Percentiles rank a stretch among this genome's conserved stretches.
Evolutionary conservation across 1,140 invertebrate genomes (phyloP).

Genomic region (Idris sp.): DNA sequence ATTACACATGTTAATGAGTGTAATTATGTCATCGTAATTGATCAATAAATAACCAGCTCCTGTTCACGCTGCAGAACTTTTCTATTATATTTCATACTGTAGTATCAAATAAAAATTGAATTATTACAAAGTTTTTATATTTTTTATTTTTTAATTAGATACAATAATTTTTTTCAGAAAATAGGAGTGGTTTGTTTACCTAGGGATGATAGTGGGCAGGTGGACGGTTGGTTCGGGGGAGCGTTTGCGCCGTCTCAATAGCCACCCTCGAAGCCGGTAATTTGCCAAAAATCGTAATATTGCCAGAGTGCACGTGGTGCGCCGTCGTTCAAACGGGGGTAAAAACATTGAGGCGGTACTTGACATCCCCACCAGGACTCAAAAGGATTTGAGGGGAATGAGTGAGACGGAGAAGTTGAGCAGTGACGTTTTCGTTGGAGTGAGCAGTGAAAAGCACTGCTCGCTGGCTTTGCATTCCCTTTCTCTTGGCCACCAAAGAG

Average conservation of each 20-base stretch:
- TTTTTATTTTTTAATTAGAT: no score
- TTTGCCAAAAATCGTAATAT: conserved; percentile 41
- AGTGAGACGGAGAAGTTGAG: conserved; percentile 27
- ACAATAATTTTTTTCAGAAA: conserved; percentile 32
- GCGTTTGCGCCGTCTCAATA: conserved; percentile 31
- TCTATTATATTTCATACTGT: no score
- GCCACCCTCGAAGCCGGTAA: conserved; percentile 35
- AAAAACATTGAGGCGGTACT: conserved; percentile 61
- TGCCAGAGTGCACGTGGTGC: conserved; percentile 47
- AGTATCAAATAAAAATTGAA: no score
- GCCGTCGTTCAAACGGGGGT: conserved; percentile 41
- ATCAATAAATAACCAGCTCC: no score
- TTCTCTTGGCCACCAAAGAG: conserved; percentile 22
- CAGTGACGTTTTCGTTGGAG: conserved; percentile 4
- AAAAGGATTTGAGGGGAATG: conserved; percentile 43
- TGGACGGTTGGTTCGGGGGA: conserved; percentile 63
- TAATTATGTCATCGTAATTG: no score
- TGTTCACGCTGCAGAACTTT: no score
- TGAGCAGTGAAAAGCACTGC: conserved; percentile 30
- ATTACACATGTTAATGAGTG: no score
- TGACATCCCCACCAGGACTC: conserved; percentile 15
- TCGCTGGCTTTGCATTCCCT: conserved; percentile 45
- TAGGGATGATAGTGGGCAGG: conserved; percentile 51
- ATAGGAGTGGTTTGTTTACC: conserved; percentile 64
- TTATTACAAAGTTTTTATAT: no score